Evolutionary conservation across 2,113 vertebrate species (phyloP), one percentile per base, ranked within the genome.

Genomic region (Motacilla alba): DNA sequence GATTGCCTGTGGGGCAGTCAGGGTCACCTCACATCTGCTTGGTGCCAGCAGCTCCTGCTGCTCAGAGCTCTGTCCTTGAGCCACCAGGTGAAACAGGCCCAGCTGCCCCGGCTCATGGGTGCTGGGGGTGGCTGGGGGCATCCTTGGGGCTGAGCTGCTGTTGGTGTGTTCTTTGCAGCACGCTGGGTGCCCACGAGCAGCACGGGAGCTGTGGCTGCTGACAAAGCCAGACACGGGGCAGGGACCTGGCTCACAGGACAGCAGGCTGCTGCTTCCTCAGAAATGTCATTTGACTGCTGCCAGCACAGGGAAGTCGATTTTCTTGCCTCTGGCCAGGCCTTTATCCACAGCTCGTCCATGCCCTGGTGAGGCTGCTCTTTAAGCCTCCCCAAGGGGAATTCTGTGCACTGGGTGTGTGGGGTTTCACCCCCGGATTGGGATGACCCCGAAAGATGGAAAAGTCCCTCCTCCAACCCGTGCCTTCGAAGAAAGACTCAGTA

Each of bases 151-250:
- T 12, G 22, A 14, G 23, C 37, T 30, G 79, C 15, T 31, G 13
- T 0, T 28, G 35, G 2, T 0, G 5, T 21, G 41, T 33, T 35
- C 35, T 2, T 2, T 31, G 39, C 52, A 44, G 20, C 19, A 1
- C 2, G 2, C 2, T 43, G 92, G 52, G 83, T 49, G 28, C n/a
- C 53, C n/a, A 13, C 0, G 10, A 53, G 41, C 62, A 27, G 50
- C 60, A 31, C 2, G 0, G 4, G 39, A 21, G 1, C 39, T 1
- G 5, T 46, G 67, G 30, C 62, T 70, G 75, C 69, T n/a, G 72
- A 5, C 26, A n/a, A 1, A 43, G 33, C 12, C 35, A 8, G 26
- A 1, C 27, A 1, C 15, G 10, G 86, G 17, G 0, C 7, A 2
- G 31, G 91, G 80, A 20, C 16, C 47, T 33, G 46, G 58, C 75